A percentile compares a stretch with the other conserved stretches of the same genome.
Conservation (phyloP, 2,888 invertebrate genomes). For the Tachina lurida region DNA sequence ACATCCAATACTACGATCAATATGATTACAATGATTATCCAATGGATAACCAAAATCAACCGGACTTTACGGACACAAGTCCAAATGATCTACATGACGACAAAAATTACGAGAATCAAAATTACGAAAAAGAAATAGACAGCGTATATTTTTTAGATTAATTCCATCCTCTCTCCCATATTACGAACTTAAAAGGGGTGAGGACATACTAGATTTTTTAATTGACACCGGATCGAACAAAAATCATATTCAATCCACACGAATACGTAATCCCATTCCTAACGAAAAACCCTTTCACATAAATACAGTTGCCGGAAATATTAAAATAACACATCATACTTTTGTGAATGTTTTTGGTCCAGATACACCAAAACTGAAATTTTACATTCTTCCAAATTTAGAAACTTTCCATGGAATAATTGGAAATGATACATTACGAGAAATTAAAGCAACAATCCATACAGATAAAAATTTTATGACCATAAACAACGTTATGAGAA, state of each 20-base stretch:
- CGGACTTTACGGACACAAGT: background rate
- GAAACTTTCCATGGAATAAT: background rate
- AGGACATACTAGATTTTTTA: background rate
- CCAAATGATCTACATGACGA: too few relatives aligned
- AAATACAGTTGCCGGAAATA: background rate
- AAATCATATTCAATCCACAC: background rate
- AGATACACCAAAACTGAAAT: background rate
- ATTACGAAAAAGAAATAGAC: background rate
- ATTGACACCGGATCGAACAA: background rate
- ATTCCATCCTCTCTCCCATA: background rate
- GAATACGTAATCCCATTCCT: background rate
- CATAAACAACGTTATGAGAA: background rate
- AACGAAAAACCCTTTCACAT: background rate
- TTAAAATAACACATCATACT: background rate
- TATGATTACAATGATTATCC: background rate
- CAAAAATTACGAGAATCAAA: too few relatives aligned
- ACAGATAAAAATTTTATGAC: slow-evolving; percentile 9
- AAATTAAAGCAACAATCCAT: slow-evolving; percentile 11
- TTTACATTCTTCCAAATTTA: background rate
- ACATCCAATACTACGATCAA: background rate
- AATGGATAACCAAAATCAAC: background rate
- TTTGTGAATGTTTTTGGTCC: background rate
- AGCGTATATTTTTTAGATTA: background rate
- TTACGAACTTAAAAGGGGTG: slow-evolving; percentile 3
- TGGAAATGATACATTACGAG: background rate